Conservation (phyloP, 2,888 invertebrate species). For the Stenotaenia linearis region DNA sequence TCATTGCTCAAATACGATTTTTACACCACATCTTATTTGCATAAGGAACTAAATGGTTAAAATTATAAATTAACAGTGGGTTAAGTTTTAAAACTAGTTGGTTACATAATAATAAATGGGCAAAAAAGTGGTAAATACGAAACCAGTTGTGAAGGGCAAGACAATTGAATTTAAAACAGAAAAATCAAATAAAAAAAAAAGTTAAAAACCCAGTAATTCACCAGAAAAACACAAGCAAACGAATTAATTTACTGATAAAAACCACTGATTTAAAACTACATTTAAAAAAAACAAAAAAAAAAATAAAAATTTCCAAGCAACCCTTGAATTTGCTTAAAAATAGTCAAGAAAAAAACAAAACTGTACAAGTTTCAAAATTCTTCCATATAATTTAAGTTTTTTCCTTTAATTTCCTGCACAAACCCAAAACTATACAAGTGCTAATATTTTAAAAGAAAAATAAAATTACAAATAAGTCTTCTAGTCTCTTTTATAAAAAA, state of each 20-base stretch:
- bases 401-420: slow-evolving; percentile 6
- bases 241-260: not conserved
- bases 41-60: not conserved
- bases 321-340: not conserved
- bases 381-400: not conserved
- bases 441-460: not conserved
- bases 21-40: not conserved
- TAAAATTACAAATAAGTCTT: not conserved
- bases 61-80: not conserved
- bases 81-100: not conserved
- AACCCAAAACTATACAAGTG: not conserved
- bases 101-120: not conserved
- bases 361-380: not conserved
- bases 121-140: slow-evolving; percentile 1
- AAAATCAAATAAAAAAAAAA: too few species aligned
- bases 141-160: not conserved
- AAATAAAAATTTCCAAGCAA: not conserved
- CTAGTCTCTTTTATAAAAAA: not conserved
- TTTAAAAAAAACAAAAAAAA: not conserved
- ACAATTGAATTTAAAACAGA: not conserved
- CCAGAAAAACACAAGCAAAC: not conserved
- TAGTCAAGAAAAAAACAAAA: not conserved
- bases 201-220: too few species aligned
- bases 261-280: not conserved
- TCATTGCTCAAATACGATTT: not conserved